Evolutionary conservation across 1,140 invertebrate genomes (phyloP).

Genomic region (Drosophila fuyamai): DNA sequence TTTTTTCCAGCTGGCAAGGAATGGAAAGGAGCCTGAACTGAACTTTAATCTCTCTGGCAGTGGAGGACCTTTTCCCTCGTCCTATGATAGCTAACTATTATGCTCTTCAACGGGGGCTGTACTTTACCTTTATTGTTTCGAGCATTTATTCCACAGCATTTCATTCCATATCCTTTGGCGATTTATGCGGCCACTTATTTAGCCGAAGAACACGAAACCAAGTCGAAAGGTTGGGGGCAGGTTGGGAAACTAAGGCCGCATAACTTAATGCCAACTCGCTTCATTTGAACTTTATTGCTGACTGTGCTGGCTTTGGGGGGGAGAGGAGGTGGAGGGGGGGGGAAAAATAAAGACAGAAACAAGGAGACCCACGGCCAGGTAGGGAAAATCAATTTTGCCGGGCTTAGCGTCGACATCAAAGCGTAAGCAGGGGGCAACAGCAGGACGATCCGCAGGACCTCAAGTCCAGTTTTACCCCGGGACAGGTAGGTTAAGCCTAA

Average conservation of each 20-base stretch:
- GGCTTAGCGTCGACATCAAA: constrained; percentile 79
- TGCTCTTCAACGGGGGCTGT: constrained; percentile 10
- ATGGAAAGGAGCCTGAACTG: constrained; percentile 8
- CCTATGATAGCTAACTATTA: constrained; percentile 16
- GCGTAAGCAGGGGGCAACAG: constrained; percentile 45
- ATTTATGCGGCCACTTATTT: constrained; percentile 81
- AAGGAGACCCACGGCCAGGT: constrained; percentile 5
- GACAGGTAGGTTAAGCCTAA: constrained; percentile 68
- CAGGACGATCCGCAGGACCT: neutral
- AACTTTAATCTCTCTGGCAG: constrained; percentile 41
- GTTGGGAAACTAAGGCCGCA: constrained; percentile 60
- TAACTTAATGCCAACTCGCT: constrained; percentile 76
- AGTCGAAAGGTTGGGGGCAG: constrained; percentile 8
- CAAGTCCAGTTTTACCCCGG: neutral
- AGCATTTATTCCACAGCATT: constrained; percentile 52
- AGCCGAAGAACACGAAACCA: constrained; percentile 56
- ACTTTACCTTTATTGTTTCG: constrained; percentile 43
- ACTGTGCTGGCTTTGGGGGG: constrained; percentile 14
- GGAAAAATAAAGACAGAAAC: constrained; percentile 48
- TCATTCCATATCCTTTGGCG: constrained; percentile 58
- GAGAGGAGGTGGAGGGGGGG: constrained; percentile 22
- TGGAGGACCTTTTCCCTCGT: neutral
- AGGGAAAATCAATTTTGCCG: constrained; percentile 75
- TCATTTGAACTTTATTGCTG: constrained; percentile 81
- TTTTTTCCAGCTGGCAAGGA: constrained; percentile 11